Evolutionary conservation across 2,888 invertebrate species (phyloP).

Genomic region (Xanthia togata): DNA sequence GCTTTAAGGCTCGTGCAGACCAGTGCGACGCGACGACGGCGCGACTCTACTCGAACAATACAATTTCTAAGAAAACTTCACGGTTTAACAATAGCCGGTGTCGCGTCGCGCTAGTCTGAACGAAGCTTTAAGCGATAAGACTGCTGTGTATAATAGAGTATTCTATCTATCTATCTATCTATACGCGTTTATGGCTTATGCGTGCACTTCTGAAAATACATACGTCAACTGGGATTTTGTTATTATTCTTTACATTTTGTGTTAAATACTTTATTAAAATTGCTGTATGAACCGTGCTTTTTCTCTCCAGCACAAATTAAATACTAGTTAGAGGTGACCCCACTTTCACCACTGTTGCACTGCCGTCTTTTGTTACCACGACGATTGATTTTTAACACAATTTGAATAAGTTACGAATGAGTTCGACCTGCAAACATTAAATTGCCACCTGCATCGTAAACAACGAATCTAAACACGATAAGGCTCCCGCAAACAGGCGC

Average conservation of each 20-base stretch:
- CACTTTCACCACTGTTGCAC: no score
- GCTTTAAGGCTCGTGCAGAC: no score
- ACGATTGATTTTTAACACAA: not conserved
- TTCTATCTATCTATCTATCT: no score
- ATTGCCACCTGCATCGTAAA: not conserved
- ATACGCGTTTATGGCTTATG: not conserved
- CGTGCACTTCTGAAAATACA: not conserved
- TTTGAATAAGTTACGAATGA: not conserved
- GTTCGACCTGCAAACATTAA: not conserved
- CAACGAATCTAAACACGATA: not conserved
- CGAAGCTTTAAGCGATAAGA: no score
- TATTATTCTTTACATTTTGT: not conserved
- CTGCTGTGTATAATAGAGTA: no score
- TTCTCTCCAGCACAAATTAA: not conserved
- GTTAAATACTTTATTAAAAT: not conserved
- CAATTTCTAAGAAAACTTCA: no score
- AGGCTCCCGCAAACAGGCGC: no score
- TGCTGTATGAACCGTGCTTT: not conserved
- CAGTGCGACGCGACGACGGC: no score
- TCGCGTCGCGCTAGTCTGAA: no score
- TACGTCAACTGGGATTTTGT: not conserved
- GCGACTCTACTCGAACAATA: no score
- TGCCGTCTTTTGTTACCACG: not conserved
- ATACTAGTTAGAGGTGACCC: not conserved
- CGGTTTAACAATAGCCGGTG: no score